These are phyloP conservation scores for Patella depressa DNA, from an alignment of 2,888 invertebrate species.

Conservation along the genomic window DNA sequence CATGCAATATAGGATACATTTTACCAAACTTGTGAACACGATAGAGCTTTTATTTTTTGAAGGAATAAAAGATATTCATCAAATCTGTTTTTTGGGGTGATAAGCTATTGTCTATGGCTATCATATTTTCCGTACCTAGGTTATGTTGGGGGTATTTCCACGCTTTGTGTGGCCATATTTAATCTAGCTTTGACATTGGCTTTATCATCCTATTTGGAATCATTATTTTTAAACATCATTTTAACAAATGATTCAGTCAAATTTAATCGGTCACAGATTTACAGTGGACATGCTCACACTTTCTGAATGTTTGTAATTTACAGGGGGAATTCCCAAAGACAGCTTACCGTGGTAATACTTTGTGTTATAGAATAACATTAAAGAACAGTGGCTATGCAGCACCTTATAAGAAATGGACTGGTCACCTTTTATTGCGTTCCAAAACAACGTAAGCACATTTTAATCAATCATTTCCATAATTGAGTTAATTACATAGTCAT, in stretches of 20 bases:
- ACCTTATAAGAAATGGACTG: slow-evolving; percentile 22
- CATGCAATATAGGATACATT: no score
- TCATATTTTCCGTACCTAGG: no score
- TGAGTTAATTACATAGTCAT: no score
- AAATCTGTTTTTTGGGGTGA: no score
- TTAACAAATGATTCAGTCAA: neutral
- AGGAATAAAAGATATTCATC: no score
- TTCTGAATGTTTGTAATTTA: neutral
- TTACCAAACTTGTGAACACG: no score
- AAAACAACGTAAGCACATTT: slow-evolving; percentile 12
- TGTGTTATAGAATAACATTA: slow-evolving; percentile 27
- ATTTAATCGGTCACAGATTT: no score
- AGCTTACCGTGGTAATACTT: neutral
- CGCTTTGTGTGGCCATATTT: neutral
- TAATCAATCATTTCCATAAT: no score
- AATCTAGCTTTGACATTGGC: neutral
- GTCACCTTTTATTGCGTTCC: slow-evolving; percentile 20
- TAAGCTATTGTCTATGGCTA: no score
- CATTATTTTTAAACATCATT: neutral
- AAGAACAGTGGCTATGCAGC: slow-evolving; percentile 24
- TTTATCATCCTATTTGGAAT: neutral
- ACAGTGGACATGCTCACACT: no score
- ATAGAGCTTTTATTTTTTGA: no score
- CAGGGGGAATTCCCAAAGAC: slow-evolving; percentile 22
- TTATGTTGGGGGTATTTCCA: neutral